phyloP scores from a whole-genome alignment of 2,113 vertebrate genomes.

The Poecilia latipinna region DNA sequence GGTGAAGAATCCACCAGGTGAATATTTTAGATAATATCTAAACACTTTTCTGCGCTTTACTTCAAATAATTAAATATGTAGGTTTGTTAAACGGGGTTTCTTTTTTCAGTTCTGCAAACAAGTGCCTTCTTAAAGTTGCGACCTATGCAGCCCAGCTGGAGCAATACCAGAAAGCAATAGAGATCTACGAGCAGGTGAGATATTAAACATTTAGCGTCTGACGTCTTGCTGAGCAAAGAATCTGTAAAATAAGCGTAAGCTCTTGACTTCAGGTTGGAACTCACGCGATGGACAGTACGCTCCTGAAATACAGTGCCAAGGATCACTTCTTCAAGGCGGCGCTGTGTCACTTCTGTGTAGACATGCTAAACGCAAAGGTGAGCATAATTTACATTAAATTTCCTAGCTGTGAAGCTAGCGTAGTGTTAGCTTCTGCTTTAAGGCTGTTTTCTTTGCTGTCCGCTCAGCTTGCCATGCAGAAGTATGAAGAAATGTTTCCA shows the following conservation, averaged over 20 bases:
- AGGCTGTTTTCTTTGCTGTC: constrained; percentile 8
- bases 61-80: background rate
- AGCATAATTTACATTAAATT: background rate
- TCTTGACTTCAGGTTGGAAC: constrained; percentile 79
- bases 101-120: constrained; percentile 88
- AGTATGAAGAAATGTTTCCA: constrained; percentile 93
- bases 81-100: constrained; percentile 1
- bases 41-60: background rate
- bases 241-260: background rate
- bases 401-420: background rate
- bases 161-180: constrained; percentile 91
- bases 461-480: constrained; percentile 86
- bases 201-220: background rate
- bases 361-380: constrained; percentile 94
- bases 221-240: rapidly evolving
- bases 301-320: constrained; percentile 94
- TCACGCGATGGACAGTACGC: constrained; percentile 90
- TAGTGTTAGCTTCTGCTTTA: background rate
- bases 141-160: constrained; percentile 91
- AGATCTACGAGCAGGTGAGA: constrained; percentile 91
- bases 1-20: constrained; percentile 92
- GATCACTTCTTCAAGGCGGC: constrained; percentile 95
- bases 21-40: constrained; percentile 37
- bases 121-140: constrained; percentile 93
- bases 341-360: constrained; percentile 93